These are phyloP conservation scores for Onychostoma macrolepis DNA, from an alignment of 2,113 vertebrate species.

Conservation along the genomic window DNA sequence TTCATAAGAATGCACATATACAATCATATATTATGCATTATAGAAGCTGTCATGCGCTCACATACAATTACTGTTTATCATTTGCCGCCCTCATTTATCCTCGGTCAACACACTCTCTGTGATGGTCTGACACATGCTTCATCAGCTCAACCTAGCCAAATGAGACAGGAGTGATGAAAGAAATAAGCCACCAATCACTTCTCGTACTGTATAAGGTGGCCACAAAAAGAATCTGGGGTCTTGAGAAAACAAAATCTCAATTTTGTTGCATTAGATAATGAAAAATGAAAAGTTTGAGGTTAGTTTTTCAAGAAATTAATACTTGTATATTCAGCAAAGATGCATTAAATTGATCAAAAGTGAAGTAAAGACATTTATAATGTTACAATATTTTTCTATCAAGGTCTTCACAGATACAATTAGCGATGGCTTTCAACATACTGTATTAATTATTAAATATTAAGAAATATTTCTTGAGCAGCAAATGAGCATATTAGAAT, in stretches of 20 bases:
- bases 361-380: too few species aligned
- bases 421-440: too few species aligned
- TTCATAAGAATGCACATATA: constrained; percentile 12
- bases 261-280: background rate
- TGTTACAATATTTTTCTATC: too few species aligned
- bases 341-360: too few species aligned
- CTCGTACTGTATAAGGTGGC: background rate
- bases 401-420: too few species aligned
- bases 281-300: background rate
- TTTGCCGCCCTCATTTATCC: background rate
- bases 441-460: too few species aligned
- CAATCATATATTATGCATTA: constrained; percentile 21
- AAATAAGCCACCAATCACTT: background rate
- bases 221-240: background rate
- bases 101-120: background rate
- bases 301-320: background rate
- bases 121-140: background rate
- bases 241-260: too few species aligned
- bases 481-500: too few species aligned
- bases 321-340: background rate
- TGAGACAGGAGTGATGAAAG: background rate
- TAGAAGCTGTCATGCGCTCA: background rate
- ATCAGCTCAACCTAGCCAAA: background rate
- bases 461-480: too few species aligned
- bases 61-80: background rate